phyloP scores from a whole-genome alignment of 2,888 invertebrate species.

The Liodrosophila aerea region DNA sequence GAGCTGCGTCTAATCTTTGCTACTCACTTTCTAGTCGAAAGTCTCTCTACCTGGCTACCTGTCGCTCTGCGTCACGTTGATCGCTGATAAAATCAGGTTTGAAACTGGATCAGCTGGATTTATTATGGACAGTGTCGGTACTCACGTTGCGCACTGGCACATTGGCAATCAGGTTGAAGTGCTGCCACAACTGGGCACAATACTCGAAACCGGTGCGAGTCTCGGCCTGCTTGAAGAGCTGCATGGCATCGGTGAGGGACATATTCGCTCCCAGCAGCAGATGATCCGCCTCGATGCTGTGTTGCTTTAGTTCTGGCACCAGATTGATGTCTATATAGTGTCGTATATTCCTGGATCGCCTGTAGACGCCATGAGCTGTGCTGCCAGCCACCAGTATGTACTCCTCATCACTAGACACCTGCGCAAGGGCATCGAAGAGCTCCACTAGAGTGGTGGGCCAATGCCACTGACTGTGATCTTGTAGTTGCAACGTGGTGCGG shows the following conservation, averaged over 20 bases:
- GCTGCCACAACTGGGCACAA: constrained; percentile 82
- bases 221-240: constrained; percentile 78
- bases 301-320: constrained; percentile 84
- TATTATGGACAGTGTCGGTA: constrained; percentile 43
- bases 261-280: constrained; percentile 81
- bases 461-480: constrained; percentile 62
- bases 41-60: not conserved
- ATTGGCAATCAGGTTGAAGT: constrained; percentile 87
- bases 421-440: constrained; percentile 79
- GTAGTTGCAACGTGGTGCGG: constrained; percentile 7
- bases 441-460: constrained; percentile 71
- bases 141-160: constrained; percentile 87
- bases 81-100: constrained; percentile 32
- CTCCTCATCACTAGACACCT: constrained; percentile 69
- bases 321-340: constrained; percentile 86
- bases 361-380: constrained; percentile 87
- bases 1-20: not conserved
- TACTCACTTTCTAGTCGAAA: constrained; percentile 1
- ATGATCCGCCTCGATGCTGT: constrained; percentile 76
- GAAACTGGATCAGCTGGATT: constrained; percentile 22
- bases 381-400: constrained; percentile 90
- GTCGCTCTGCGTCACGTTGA: not conserved
- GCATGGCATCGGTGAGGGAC: constrained; percentile 84
- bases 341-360: constrained; percentile 74
- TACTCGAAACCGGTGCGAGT: constrained; percentile 84